Evolutionary conservation across 2,113 vertebrate genomes (phyloP).

Genomic region (Herpailurus yagouaroundi): DNA sequence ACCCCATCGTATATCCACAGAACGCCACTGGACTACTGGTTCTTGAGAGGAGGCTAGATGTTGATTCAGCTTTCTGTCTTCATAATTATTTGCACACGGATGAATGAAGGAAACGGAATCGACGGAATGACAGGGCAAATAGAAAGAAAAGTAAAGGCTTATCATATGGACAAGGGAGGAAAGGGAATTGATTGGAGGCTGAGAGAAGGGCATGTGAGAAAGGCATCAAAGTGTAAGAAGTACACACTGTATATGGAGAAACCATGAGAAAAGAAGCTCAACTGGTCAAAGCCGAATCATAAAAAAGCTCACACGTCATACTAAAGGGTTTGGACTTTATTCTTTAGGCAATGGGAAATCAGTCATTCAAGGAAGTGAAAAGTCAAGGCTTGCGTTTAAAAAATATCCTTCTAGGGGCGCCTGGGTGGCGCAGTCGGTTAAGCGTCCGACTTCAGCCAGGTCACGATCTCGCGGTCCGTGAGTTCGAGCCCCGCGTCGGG

Average conservation of each 20-base stretch:
- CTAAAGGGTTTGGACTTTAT: neutral
- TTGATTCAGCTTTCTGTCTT: neutral
- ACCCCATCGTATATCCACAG: neutral
- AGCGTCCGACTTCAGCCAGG: too few relatives aligned
- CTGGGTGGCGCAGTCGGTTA: too few relatives aligned
- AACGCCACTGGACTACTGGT: neutral
- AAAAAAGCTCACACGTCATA: neutral
- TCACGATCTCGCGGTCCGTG: too few relatives aligned
- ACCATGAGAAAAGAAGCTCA: neutral
- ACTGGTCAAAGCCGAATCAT: neutral
- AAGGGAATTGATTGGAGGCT: neutral
- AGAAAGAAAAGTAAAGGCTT: neutral
- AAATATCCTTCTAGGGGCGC: neutral
- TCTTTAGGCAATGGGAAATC: neutral
- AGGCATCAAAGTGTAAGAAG: neutral
- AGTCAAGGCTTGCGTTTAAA: constrained; percentile 32
- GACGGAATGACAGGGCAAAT: neutral
- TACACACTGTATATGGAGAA: neutral
- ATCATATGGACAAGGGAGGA: neutral
- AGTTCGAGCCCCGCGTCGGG: too few relatives aligned
- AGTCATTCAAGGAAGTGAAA: constrained; percentile 14
- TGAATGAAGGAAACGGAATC: neutral
- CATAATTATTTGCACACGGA: neutral
- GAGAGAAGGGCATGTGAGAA: neutral
- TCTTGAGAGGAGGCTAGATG: neutral